Percentiles rank a stretch among this genome's conserved stretches.
These are phyloP conservation scores for Athalia circularis DNA, from an alignment of 2,888 invertebrate genomes.

Conservation along the genomic window DNA sequence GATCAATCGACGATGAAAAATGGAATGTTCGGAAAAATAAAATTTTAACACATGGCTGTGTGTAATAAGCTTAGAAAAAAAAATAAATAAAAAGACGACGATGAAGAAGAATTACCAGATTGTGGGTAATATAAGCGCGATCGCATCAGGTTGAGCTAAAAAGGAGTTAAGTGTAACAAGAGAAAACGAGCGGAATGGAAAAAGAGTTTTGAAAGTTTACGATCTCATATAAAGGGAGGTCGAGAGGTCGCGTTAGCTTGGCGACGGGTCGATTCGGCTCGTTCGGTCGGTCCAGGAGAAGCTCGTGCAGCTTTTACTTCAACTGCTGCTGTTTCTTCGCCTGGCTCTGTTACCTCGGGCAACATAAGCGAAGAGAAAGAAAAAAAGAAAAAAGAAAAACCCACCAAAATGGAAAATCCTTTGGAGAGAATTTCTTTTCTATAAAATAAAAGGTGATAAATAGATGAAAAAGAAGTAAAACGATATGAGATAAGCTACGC, in stretches of 20 bases:
- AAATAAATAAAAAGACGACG: not conserved
- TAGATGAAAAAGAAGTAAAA: too few relatives aligned
- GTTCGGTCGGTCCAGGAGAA: constrained; percentile 31
- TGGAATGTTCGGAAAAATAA: too few relatives aligned
- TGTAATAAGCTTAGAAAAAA: not conserved
- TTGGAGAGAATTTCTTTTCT: too few relatives aligned
- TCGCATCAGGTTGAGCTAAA: constrained; percentile 35
- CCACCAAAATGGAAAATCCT: too few relatives aligned
- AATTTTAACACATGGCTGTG: too few relatives aligned
- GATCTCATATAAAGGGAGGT: constrained; percentile 45
- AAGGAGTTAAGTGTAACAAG: constrained; percentile 27
- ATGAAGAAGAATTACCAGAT: constrained; percentile 22
- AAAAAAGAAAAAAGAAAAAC: too few relatives aligned
- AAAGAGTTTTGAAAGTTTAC: constrained; percentile 45
- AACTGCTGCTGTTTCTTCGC: too few relatives aligned
- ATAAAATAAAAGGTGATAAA: too few relatives aligned
- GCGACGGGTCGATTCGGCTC: constrained; percentile 44
- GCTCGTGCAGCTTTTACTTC: not conserved
- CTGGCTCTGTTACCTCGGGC: not conserved
- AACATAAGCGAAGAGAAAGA: not conserved
- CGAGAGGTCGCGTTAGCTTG: constrained; percentile 45
- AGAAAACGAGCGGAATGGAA: constrained; percentile 40
- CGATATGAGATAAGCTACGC: too few relatives aligned
- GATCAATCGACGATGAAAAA: too few relatives aligned
- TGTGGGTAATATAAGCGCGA: constrained; percentile 34